A percentile compares a stretch with the other conserved stretches of the same genome.
These are phyloP conservation scores for Pangasius mekongensis DNA, from an alignment of 2,797 vertebrate species.

Conservation along the genomic window DNA sequence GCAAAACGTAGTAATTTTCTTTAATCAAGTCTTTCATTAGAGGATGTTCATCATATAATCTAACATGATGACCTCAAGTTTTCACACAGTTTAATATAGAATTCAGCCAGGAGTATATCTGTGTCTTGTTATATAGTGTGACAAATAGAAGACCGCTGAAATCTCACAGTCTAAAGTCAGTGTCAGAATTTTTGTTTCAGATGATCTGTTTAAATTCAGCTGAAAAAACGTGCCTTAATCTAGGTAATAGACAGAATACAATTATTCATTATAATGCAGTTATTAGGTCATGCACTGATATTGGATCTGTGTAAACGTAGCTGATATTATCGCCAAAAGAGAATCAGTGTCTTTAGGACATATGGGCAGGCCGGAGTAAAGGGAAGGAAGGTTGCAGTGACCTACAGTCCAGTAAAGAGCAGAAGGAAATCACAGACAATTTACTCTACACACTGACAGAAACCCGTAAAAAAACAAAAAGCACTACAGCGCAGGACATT, in stretches of 20 bases:
- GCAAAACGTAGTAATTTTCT: not conserved
- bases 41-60: too few species aligned
- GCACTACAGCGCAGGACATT: conserved; percentile 14
- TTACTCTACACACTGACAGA: conserved; percentile 35
- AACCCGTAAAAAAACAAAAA: conserved; percentile 8
- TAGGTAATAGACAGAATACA: not conserved
- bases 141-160: not conserved
- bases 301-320: not conserved
- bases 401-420: conserved; percentile 26
- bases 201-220: not conserved
- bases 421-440: conserved; percentile 36
- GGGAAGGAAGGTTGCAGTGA: conserved; percentile 27
- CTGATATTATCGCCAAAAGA: not conserved
- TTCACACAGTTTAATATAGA: not conserved
- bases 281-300: not conserved
- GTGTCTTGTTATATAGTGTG: not conserved
- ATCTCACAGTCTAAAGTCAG: too few species aligned
- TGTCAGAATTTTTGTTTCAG: not conserved
- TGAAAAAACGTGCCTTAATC: not conserved
- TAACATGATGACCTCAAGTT: too few species aligned
- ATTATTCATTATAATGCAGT: not conserved
- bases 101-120: not conserved
- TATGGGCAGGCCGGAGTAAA: conserved; percentile 1
- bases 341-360: not conserved
- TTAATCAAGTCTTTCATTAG: too few species aligned